Percentiles rank a stretch among this genome's conserved stretches.
phyloP scores from a whole-genome alignment of 1,140 invertebrate species.

The Diplogasteroides magnus region DNA sequence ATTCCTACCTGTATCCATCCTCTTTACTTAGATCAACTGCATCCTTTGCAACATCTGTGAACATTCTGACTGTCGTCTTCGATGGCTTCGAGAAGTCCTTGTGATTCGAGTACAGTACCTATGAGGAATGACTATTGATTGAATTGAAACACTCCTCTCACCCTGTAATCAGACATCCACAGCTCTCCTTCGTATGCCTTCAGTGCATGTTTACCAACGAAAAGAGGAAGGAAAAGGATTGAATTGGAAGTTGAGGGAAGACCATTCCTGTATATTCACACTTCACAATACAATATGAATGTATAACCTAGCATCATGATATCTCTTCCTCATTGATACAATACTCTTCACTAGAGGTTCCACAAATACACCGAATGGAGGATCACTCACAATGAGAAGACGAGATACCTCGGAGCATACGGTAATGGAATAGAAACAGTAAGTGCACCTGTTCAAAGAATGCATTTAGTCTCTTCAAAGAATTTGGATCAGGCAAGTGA shows the following conservation, averaged over 20 bases:
- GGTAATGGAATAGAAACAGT: constrained; percentile 4
- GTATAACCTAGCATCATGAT: not conserved
- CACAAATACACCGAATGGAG: constrained; percentile 30
- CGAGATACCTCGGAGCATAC: constrained; percentile 4
- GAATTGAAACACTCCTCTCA: not conserved
- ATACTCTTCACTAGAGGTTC: constrained; percentile 25
- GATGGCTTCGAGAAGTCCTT: constrained; percentile 14
- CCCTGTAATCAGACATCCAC: constrained; percentile 28
- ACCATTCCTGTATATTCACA: not conserved
- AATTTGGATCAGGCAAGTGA: constrained; percentile 23
- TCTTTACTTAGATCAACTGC: constrained; percentile 11
- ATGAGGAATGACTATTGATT: not conserved
- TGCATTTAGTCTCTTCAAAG: constrained; percentile 7
- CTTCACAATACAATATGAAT: not conserved
- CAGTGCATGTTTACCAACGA: constrained; percentile 25
- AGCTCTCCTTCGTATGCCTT: constrained; percentile 1
- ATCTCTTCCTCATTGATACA: constrained; percentile 13
- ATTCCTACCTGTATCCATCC: constrained; percentile 11
- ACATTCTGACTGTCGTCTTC: constrained; percentile 25
- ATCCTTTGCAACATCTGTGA: constrained; percentile 16
- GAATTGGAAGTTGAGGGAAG: constrained; percentile 4
- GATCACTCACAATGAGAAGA: constrained; percentile 15
- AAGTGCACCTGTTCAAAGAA: constrained; percentile 16
- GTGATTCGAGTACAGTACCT: constrained; percentile 26
- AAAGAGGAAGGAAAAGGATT: constrained; percentile 17